Base-by-base conservation (phyloP, 2,888 invertebrate species). In the Sipha maydis region DNA sequence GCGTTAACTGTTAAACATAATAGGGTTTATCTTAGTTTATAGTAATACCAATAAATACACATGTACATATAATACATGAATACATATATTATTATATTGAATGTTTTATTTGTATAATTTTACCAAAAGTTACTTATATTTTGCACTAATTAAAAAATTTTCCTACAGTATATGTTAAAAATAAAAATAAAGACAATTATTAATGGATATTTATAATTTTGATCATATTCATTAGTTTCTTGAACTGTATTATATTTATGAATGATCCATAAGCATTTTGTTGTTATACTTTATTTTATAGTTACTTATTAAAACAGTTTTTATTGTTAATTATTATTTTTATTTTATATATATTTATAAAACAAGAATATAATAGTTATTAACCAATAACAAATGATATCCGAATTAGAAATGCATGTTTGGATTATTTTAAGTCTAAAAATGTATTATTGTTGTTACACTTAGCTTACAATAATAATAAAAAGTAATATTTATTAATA, bases 241-340 rank as follows among this genome's bases (percentile, higher is more conserved):
- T 21, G 71, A 61, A 73, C 38, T 86, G 73, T 86, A 56, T 48
- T 86, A 80, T 9, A 86, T 61, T 73, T 31, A 34, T 31, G 31
- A 38, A 38, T 31, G 19, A 77, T 76, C 77, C 41, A 78, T 77
- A 85, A 78, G 54, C 31, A 85, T 78, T n/a, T 77, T 85, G 67
- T 77, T 78, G 48, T 54, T 78, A 78, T 78, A 38, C 61, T 88
- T 56, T 88, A 75, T 82, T 88, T n/a, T 56, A 34, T 82, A 88
- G 67, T 82, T 82, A 88, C 75, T 88, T 76, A 88, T 88, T 76
- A 88, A 80, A 88, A 82, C 75, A 48, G 82, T 75, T 78, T 88
- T 75, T 73, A 88, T 88, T 82, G 48, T 82, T 75, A 41, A 82
- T 17, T 54, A 41, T 80, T 56, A 73, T 82, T 61, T 80, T 56